phyloP scores from a whole-genome alignment of 2,113 vertebrate species.

The Isichthys henryi region DNA sequence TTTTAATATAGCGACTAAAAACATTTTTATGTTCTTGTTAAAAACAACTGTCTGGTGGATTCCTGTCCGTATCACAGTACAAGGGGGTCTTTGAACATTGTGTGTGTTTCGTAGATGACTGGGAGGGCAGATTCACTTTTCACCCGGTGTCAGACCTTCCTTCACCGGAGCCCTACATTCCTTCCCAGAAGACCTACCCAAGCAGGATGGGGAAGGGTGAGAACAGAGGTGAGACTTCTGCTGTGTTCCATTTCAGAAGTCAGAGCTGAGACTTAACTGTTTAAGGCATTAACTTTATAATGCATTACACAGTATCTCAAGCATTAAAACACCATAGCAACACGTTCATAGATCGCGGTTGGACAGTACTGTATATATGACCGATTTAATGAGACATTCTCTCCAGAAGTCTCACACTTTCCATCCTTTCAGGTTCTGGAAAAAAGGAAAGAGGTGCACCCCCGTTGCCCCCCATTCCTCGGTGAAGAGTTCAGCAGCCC shows the following conservation, averaged over 20 bases:
- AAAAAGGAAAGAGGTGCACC: constrained; percentile 89
- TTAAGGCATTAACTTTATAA: background rate
- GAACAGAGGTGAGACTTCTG: constrained; percentile 68
- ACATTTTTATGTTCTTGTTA: background rate
- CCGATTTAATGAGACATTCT: background rate
- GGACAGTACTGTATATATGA: background rate
- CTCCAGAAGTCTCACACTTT: constrained; percentile 10
- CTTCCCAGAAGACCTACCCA: constrained; percentile 79
- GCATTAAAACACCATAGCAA: background rate
- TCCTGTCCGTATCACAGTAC: background rate
- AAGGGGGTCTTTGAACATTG: background rate
- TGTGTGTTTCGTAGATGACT: constrained; percentile 70
- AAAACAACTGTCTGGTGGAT: background rate
- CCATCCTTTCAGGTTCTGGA: constrained; percentile 64
- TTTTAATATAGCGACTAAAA: background rate
- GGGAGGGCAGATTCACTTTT: constrained; percentile 89
- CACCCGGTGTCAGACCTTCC: constrained; percentile 87
- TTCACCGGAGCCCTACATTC: constrained; percentile 83
- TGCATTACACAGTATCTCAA: background rate
- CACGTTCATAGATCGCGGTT: background rate
- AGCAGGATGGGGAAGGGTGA: constrained; percentile 82
- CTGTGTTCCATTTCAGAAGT: background rate
- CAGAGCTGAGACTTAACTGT: background rate
- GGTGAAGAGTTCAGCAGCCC: constrained; percentile 66
- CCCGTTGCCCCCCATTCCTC: constrained; percentile 81